Base-by-base conservation (phyloP, 2,113 vertebrate genomes). In the Catharus fuscescens region DNA sequence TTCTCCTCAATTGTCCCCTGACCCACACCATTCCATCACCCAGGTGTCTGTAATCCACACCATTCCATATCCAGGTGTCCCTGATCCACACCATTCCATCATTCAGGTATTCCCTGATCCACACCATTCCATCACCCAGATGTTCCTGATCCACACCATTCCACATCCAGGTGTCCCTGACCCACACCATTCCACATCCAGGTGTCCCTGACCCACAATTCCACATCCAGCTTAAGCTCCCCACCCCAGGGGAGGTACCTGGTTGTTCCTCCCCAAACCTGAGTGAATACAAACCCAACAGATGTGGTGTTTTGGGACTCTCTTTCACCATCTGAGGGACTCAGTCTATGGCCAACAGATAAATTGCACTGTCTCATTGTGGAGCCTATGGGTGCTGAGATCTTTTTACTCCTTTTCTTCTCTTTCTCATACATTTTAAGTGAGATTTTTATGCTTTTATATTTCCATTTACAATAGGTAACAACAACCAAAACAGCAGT, bases 1-100 rank as follows among this genome's bases (percentile, higher is more conserved):
- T 0, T 0, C 50, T 56, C 28, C 21, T 0, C 1, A 23, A n/a
- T 0, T 38, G n/a, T 18, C 18, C 17, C 20, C n/a, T 57, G 28
- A 36, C 6, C 18, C 23, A 47, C 16, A 67, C 2, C 21, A 45
- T 10, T 38, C 38, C 38, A 38, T 38, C 38, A 38, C 38, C 38
- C 38, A 38, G 38, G 34, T 36, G 8, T 36, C 34, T 34, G 34
- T 34, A 34, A 34, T 34, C 34, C 34, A 34, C 34, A 34, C 34
- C 34, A 34, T 40, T 18, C 18, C 23, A 16, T 21, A 25, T 47
- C 42, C 17, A 25, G 5, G 60, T 29, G 60, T 10, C 6, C 38
- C 19, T 64, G 38, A 71, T 10, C 50, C 38, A 34, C 40, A 60
- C 0, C 11, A 59, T 23, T 9, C 25, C 42, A 34, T 56, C 50